Conservation (phyloP, 2,888 invertebrate species). For the Pandemis cinnamomeana region DNA sequence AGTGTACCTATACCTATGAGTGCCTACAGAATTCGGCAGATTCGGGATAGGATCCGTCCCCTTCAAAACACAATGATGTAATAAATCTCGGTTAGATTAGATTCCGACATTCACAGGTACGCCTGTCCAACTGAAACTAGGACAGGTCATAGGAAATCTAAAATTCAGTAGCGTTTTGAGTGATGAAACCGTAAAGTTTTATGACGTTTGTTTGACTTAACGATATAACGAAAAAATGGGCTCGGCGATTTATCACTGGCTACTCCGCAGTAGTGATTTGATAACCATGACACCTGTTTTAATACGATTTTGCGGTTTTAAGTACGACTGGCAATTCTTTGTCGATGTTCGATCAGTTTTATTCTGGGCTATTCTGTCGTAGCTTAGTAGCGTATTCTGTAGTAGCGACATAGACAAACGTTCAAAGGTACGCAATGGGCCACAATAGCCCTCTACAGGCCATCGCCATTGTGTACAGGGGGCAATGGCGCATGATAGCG, state of each 20-base stretch:
- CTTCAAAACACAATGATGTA: slow-evolving; percentile 9
- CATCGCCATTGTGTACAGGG: too few species aligned
- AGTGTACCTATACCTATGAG: not conserved
- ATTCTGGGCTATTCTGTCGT: not conserved
- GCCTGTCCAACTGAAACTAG: slow-evolving; percentile 8
- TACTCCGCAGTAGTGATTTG: not conserved
- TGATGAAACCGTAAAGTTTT: not conserved
- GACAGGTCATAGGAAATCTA: slow-evolving; percentile 2
- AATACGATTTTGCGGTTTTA: not conserved
- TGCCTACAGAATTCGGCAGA: not conserved
- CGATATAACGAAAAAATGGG: not conserved
- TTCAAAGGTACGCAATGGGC: too few species aligned
- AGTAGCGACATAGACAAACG: too few species aligned
- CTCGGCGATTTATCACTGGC: not conserved
- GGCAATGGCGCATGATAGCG: too few species aligned
- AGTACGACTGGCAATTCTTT: not conserved
- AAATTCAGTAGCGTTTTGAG: slow-evolving; percentile 10
- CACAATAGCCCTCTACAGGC: too few species aligned
- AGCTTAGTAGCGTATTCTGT: too few species aligned
- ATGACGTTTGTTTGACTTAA: not conserved
- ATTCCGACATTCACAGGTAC: slow-evolving; percentile 7
- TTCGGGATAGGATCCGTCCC: not conserved
- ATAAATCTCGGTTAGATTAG: slow-evolving; percentile 21
- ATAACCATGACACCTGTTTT: not conserved
- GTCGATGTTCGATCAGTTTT: not conserved